Base-by-base conservation (phyloP, 2,113 vertebrate species). In the Perca flavescens region DNA sequence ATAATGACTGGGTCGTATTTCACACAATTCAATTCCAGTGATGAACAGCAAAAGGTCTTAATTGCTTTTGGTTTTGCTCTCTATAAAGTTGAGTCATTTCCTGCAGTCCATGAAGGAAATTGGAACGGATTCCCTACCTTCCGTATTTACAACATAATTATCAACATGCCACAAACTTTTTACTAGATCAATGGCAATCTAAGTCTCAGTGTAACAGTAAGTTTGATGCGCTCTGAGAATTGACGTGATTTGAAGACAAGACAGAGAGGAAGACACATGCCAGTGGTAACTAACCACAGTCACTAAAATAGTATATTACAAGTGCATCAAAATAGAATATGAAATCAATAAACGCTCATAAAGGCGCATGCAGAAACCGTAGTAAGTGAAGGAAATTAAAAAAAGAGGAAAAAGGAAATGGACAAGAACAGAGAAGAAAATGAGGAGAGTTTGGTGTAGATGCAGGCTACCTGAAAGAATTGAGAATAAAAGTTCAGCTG, bases 31-130 rank as follows among this genome's bases (percentile, higher is more conserved):
- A 85, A 85, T 91, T 90, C 77, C 70, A 81, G 81, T 90, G 80
- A 90, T 74, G 78, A 92, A 91, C 69, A 65, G 86, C 83, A 46
- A 86, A 83, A 66, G 78, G 80, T 84, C 86, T 89, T 91, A 90
- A 90, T 92, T 92, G 80, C 83, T 90, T 92, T 91, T 88, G 85
- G 72, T 82, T 90, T 89, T 76, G 60, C 79, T 86, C 81, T 82
- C 79, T 62, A 43, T 78, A 83, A 82, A 88, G 86, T 89, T 80
- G 88, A 86, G 73, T 91, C 84, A 88, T 88, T 69, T 88, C 74
- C 83, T 53, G 10, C 64, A 87, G 68, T 69, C 50, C 36, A 40
- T 57, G 56, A 71, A 34, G 79, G 63, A 46, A 74, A 84, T 34
- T 66, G 71, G 52, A 86, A 40, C 7, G 25, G 62, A 80, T 81